A percentile compares a stretch with the other conserved stretches of the same genome.
Evolutionary conservation across 2,888 invertebrate species (phyloP).

Genomic region (Lamproptera curius): DNA sequence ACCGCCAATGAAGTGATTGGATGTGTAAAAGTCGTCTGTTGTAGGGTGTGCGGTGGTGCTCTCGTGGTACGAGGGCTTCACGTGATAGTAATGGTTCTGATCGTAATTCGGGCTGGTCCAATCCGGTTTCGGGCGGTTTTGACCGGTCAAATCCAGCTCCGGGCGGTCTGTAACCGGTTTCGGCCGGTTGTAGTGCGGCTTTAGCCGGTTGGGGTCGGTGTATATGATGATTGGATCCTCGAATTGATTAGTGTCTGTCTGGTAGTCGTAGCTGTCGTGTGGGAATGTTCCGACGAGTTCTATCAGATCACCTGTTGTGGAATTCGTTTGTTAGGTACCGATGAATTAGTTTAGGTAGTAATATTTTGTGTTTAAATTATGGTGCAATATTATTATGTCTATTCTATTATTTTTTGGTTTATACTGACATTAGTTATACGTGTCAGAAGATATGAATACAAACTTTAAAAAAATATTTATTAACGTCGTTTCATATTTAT

Average conservation of each 20-base stretch:
- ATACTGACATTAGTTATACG: too few species aligned
- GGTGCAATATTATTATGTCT: too few species aligned
- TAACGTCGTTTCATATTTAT: too few species aligned
- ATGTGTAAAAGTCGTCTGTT: constrained; percentile 51
- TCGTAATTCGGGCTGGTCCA: constrained; percentile 43
- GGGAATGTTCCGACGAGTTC: constrained; percentile 73
- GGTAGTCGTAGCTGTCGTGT: constrained; percentile 66
- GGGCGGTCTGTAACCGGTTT: constrained; percentile 37
- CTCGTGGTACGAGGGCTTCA: constrained; percentile 72
- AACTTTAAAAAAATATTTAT: too few species aligned
- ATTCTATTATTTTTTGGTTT: too few species aligned
- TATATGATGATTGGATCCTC: constrained; percentile 71
- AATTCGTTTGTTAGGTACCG: constrained; percentile 31
- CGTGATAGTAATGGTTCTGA: constrained; percentile 60
- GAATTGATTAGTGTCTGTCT: constrained; percentile 63
- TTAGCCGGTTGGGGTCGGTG: constrained; percentile 59
- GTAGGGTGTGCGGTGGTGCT: constrained; percentile 45
- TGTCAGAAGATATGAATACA: too few species aligned
- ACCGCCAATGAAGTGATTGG: constrained; percentile 37
- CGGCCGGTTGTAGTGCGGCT: constrained; percentile 50
- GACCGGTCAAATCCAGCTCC: constrained; percentile 34
- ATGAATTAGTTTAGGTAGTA: too few species aligned
- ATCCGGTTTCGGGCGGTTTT: constrained; percentile 42
- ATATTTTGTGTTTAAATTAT: too few species aligned
- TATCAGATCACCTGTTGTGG: constrained; percentile 70